Percentiles rank a stretch among this genome's conserved stretches.
phyloP scores from a whole-genome alignment of 2,113 vertebrate genomes.

The Cervus canadensis region DNA sequence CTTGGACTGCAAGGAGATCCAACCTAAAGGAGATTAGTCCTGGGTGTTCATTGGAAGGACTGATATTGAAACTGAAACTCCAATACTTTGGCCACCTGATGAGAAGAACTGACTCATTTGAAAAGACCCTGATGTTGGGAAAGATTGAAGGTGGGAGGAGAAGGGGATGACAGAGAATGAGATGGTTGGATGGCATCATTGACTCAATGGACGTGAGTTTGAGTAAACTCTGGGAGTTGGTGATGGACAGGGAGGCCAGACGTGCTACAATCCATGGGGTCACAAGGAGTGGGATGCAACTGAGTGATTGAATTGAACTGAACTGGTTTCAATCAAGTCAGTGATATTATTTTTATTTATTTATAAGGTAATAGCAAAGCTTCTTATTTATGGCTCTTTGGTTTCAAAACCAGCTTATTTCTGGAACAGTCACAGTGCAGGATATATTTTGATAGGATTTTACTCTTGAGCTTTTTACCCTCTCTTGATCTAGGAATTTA shows the following conservation, averaged over 20 bases:
- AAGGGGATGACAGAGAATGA: background rate
- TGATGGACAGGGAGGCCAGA: background rate
- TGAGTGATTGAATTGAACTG: background rate
- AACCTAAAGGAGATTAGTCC: background rate
- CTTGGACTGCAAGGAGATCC: background rate
- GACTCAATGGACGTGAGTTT: background rate
- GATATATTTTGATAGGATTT: slow-evolving; percentile 61
- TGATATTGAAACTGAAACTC: background rate
- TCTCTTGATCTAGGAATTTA: slow-evolving; percentile 64
- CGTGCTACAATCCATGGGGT: background rate
- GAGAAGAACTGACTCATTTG: background rate
- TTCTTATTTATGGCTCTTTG: background rate
- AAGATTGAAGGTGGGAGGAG: background rate
- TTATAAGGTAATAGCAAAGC: background rate
- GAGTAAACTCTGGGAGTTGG: background rate
- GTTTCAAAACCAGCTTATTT: slow-evolving; percentile 43
- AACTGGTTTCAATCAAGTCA: background rate
- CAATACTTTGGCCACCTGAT: background rate
- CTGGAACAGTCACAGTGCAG: slow-evolving; percentile 30
- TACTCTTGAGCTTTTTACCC: slow-evolving; percentile 63
- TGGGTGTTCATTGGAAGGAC: background rate
- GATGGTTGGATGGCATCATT: background rate
- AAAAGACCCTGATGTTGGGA: background rate
- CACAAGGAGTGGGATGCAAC: background rate
- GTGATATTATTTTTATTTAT: background rate